Conservation (phyloP, 2,113 vertebrate species). For the Neolamprologus kungweensis region DNA sequence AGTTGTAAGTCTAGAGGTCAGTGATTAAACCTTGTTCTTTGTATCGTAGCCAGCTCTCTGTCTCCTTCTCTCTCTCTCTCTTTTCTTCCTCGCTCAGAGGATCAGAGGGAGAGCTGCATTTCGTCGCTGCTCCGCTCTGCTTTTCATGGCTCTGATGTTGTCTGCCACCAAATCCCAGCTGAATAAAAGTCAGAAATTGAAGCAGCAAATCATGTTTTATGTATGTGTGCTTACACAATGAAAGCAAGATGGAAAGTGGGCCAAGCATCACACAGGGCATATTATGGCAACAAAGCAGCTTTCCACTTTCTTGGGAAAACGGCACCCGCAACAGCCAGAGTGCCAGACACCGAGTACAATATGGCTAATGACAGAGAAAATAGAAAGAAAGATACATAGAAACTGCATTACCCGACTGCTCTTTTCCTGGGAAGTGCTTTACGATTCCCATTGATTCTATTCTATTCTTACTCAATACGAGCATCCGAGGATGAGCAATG, state of each 20-base stretch:
- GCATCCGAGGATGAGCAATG: not conserved
- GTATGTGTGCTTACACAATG: conserved; percentile 65
- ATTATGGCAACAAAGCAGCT: conserved; percentile 62
- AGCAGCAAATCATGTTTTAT: conserved; percentile 71
- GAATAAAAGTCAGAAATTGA: conserved; percentile 69
- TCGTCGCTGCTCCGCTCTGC: conserved; percentile 14
- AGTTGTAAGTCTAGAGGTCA: conserved; percentile 56
- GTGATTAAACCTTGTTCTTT: conserved; percentile 54
- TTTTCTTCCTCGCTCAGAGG: not conserved
- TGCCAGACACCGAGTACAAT: not conserved
- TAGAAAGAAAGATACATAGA: not conserved
- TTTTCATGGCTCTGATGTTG: conserved; percentile 49
- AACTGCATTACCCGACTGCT: conserved; percentile 21
- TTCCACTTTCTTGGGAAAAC: conserved; percentile 41
- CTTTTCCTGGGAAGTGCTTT: not conserved
- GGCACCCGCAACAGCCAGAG: not conserved
- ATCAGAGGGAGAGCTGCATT: conserved; percentile 34
- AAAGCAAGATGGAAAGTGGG: conserved; percentile 59
- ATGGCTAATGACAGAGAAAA: conserved; percentile 5
- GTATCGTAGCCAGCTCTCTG: conserved; percentile 15
- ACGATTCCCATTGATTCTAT: not conserved
- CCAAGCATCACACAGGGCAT: conserved; percentile 56
- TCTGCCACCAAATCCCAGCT: conserved; percentile 60
- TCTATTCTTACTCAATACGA: not conserved
- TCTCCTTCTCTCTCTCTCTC: not conserved